Evolutionary conservation across 2,888 invertebrate genomes (phyloP).

Genomic region (Patella depressa): DNA sequence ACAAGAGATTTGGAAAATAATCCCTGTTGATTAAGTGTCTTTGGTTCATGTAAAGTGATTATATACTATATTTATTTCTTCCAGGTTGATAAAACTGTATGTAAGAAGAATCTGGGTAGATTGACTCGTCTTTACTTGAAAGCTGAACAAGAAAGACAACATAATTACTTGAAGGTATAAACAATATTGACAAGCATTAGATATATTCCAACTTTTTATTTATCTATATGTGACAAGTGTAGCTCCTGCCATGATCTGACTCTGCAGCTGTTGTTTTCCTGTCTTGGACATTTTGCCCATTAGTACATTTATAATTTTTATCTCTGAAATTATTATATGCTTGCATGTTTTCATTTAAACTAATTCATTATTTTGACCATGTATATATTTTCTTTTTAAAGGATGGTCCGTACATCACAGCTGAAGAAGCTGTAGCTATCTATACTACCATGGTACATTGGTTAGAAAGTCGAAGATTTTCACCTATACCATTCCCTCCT

Average conservation of each 20-base stretch:
- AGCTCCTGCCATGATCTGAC: too few relatives aligned
- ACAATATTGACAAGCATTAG: too few relatives aligned
- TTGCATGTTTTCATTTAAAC: not conserved
- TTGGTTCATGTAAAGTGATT: not conserved
- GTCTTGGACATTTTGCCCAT: too few relatives aligned
- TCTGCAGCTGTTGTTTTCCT: not conserved
- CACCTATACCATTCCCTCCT: constrained; percentile 99
- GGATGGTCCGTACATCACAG: constrained; percentile 99
- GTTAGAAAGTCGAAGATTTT: constrained; percentile 97
- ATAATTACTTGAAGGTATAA: constrained; percentile 93
- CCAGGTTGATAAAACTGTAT: constrained; percentile 95
- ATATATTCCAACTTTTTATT: too few relatives aligned
- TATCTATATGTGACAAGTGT: too few relatives aligned
- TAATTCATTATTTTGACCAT: not conserved
- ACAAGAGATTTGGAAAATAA: not conserved
- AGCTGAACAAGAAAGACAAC: constrained; percentile 97
- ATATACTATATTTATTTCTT: not conserved
- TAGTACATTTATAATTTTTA: too few relatives aligned
- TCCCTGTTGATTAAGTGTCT: not conserved
- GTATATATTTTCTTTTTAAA: constrained; percentile 57
- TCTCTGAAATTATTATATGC: too few relatives aligned
- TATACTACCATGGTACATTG: constrained; percentile 99
- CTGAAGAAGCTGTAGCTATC: constrained; percentile 99
- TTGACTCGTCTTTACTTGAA: constrained; percentile 96
- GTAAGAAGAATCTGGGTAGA: constrained; percentile 99